Conservation (phyloP, 2,888 invertebrate genomes). For the Steromphala cineraria region DNA sequence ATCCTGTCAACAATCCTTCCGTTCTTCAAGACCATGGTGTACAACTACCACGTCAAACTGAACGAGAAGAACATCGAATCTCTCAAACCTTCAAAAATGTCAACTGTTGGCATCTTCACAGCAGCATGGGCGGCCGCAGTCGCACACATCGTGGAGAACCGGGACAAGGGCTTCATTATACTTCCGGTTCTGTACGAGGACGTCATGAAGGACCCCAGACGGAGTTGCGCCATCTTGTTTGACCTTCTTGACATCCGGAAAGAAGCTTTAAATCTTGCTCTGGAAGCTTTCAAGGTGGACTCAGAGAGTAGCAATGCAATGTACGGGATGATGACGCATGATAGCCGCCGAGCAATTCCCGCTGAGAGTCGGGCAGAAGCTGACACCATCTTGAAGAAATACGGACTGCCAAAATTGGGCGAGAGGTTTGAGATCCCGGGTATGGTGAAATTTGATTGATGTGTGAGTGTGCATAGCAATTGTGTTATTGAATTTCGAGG, state of each 20-base stretch:
- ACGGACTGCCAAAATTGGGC: slow-evolving; percentile 63
- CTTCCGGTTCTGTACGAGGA: slow-evolving; percentile 67
- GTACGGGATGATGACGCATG: slow-evolving; percentile 45
- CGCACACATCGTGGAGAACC: slow-evolving; percentile 50
- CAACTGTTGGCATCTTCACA: slow-evolving; percentile 59
- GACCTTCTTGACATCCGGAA: slow-evolving; percentile 56
- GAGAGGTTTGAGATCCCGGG: slow-evolving; percentile 64
- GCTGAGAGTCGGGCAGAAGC: slow-evolving; percentile 60
- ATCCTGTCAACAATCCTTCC: slow-evolving; percentile 59
- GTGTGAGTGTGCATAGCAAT: no score
- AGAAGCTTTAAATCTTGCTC: slow-evolving; percentile 57
- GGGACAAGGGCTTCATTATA: slow-evolving; percentile 58
- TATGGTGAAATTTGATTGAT: slow-evolving; percentile 28
- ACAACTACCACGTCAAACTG: slow-evolving; percentile 53
- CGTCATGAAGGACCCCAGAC: slow-evolving; percentile 62
- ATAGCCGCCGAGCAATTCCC: slow-evolving; percentile 49
- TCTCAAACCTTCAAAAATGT: slow-evolving; percentile 44
- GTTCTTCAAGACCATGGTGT: slow-evolving; percentile 52
- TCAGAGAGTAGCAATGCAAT: slow-evolving; percentile 44
- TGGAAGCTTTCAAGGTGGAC: slow-evolving; percentile 63
- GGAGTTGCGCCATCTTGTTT: slow-evolving; percentile 56
- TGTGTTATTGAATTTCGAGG: no score
- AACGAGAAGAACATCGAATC: slow-evolving; percentile 52
- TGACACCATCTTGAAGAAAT: slow-evolving; percentile 59
- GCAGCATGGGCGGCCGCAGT: slow-evolving; percentile 64